Conservation (phyloP, 2,888 invertebrate species). For the Amphipyra tragopoginis region DNA sequence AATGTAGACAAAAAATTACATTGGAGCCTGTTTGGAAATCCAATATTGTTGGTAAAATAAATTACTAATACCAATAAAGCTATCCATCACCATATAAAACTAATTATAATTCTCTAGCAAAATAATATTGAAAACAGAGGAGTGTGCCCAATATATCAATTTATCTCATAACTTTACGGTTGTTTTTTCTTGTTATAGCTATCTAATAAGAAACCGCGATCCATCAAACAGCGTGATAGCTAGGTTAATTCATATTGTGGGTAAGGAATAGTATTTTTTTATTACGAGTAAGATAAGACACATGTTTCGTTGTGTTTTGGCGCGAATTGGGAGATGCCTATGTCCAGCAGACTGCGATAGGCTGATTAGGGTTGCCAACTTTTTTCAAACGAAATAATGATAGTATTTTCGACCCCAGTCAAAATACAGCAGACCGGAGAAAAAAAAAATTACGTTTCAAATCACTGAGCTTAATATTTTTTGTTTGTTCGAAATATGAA, state of each 20-base stretch:
- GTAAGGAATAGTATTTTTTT: conserved; percentile 16
- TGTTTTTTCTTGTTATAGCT: conserved; percentile 34
- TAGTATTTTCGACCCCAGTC: no score
- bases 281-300: no score
- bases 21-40: conserved; percentile 9
- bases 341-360: no score
- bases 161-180: conserved; percentile 34
- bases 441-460: no score
- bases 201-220: conserved; percentile 54
- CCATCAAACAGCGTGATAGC: conserved; percentile 62
- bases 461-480: no score
- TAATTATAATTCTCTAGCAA: conserved; percentile 22
- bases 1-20: neutral
- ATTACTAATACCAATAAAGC: conserved; percentile 22
- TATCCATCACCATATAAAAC: conserved; percentile 35
- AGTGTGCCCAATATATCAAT: conserved; percentile 50
- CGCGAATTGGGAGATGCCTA: no score
- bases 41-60: conserved; percentile 34
- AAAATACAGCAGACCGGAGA: no score
- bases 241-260: conserved; percentile 53
- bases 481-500: no score
- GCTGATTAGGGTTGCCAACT: no score
- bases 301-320: neutral
- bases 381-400: no score
- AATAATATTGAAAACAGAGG: conserved; percentile 30